A percentile compares a stretch with the other conserved stretches of the same genome.
phyloP scores from a whole-genome alignment of 2,888 invertebrate genomes.

The Hypomecis punctinalis region DNA sequence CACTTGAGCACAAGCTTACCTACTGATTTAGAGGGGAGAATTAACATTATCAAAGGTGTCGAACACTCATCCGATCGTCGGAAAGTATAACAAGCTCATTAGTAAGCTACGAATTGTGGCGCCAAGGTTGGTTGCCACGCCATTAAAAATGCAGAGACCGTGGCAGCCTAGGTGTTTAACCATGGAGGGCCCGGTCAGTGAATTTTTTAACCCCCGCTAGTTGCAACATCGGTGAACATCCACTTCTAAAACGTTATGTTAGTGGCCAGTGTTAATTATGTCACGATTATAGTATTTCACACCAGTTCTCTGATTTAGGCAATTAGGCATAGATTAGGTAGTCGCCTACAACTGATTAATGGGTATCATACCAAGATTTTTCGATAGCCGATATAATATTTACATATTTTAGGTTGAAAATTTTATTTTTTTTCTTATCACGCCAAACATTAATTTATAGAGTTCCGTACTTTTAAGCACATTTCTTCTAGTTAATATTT shows the following conservation, averaged over 20 bases:
- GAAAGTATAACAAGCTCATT: conserved; percentile 54
- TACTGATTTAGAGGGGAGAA: conserved; percentile 29
- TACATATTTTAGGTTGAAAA: background rate
- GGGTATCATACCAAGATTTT: background rate
- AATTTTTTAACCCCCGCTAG: conserved; percentile 50
- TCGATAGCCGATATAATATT: background rate
- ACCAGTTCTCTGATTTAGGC: conserved; percentile 12
- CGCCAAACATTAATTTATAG: background rate
- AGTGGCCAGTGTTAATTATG: conserved; percentile 10
- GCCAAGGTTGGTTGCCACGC: conserved; percentile 57
- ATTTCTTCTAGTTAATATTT: background rate
- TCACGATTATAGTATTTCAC: conserved; percentile 8
- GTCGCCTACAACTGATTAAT: conserved; percentile 1
- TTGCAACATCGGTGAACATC: conserved; percentile 30
- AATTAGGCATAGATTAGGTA: conserved; percentile 14
- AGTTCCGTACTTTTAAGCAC: background rate
- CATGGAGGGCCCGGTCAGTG: conserved; percentile 47
- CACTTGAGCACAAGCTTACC: conserved; percentile 16
- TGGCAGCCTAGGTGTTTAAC: conserved; percentile 52
- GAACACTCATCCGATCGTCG: conserved; percentile 24
- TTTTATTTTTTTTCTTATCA: background rate
- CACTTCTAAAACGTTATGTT: conserved; percentile 19
- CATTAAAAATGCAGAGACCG: conserved; percentile 59
- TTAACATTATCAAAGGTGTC: conserved; percentile 45
- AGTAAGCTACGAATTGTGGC: conserved; percentile 52